Base-by-base conservation (phyloP, 1,140 invertebrate genomes). In the Linepithema humile region DNA sequence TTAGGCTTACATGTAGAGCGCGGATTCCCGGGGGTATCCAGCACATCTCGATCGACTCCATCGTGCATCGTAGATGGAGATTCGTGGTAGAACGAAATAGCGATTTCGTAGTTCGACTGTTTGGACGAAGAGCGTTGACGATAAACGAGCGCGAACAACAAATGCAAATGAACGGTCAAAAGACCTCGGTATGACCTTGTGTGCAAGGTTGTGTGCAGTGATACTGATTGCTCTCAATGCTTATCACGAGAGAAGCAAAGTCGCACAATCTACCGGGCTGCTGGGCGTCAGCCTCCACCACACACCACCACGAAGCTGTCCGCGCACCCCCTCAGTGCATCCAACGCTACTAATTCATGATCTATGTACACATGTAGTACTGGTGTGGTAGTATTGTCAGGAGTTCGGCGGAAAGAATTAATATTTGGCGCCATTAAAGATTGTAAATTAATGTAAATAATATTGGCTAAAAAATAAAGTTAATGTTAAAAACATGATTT, bases 181-280 rank as follows among this genome's bases (percentile, higher is more conserved):
- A 60, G 64, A 12, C 29, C 12, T 29, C n/a, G 20, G 43, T 12
- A 20, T n/a, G 65, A 53, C 29, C 69, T 85, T 85, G 64, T 86
- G 86, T 67, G 83, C 85, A 77, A 85, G 70, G 84, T 85, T 48
- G 83, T 69, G 59, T 74, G 85, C 88, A 88, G 87, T 77, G 38
- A 70, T 53, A 57, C 40, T 26, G 53, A 67, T 57, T 17, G 6
- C 23, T 40, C 38, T 35, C n/a, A 38, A 15, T 59, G 20, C n/a
- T 35, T 73, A 69, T 90, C 85, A 85, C 80, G 67, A 67, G 86
- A 87, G 86, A 84, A 84, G 75, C 50, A 57, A 50, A 1, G 95
- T 96, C 1, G 96, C 97, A 89, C 97, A 97, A 60, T 83, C 77
- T 80, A 87, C 82, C 73, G 88, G 83, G 89, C 82, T 89, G 91